These are phyloP conservation scores for Oryzias woworae DNA, from an alignment of 2,113 vertebrate genomes.

Conservation along the genomic window DNA sequence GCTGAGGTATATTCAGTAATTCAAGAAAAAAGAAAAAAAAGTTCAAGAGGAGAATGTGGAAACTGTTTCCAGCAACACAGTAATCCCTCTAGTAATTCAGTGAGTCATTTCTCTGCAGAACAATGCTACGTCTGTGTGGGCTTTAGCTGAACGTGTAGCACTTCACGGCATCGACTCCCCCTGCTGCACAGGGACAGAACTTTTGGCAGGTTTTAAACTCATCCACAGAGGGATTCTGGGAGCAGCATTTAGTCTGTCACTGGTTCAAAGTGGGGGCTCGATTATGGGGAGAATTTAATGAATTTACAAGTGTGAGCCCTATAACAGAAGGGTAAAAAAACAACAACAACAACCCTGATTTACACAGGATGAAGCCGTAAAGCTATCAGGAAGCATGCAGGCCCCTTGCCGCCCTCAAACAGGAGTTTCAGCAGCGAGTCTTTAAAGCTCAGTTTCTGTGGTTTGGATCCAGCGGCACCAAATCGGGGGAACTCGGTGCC, in stretches of 20 bases:
- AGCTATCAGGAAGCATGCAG: constrained; percentile 64
- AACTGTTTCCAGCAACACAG: constrained; percentile 13
- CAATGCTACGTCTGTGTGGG: constrained; percentile 37
- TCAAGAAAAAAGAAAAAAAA: constrained; percentile 81
- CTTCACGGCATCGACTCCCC: constrained; percentile 20
- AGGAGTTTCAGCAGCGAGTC: constrained; percentile 59
- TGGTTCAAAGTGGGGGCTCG: constrained; percentile 25
- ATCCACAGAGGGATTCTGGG: constrained; percentile 33
- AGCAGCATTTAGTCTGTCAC: constrained; percentile 27
- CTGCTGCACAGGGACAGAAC: constrained; percentile 11
- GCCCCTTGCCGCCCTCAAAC: constrained; percentile 44
- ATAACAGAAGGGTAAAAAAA: constrained; percentile 13
- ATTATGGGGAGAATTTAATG: constrained; percentile 27
- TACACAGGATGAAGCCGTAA: constrained; percentile 57
- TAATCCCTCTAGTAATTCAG: constrained; percentile 14
- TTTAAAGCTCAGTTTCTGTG: constrained; percentile 67
- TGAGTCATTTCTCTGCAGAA: constrained; percentile 23
- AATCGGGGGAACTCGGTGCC: constrained; percentile 61
- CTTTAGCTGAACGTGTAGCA: constrained; percentile 38
- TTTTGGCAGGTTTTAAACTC: constrained; percentile 39
- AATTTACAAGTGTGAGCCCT: constrained; percentile 51
- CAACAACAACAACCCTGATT: constrained; percentile 46
- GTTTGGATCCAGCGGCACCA: constrained; percentile 56
- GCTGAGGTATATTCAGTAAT: constrained; percentile 95
- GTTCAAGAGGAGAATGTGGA: constrained; percentile 67